These are phyloP conservation scores for Percopsis omiscomaycus DNA, from an alignment of 2,797 vertebrate species.

Conservation along the genomic window DNA sequence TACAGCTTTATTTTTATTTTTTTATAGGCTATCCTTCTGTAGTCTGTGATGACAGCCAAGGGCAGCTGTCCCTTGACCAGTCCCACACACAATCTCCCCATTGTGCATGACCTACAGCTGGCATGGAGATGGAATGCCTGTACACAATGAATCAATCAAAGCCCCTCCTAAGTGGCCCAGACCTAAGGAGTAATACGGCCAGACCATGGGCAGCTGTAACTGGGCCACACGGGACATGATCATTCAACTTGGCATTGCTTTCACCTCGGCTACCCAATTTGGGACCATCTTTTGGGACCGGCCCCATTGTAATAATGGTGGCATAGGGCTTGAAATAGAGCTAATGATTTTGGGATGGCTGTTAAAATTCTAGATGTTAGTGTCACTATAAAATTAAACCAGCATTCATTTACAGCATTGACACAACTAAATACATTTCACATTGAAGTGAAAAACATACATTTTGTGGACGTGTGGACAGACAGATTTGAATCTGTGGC, in stretches of 20 bases:
- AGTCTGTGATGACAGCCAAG: conserved; percentile 40
- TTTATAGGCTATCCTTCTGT: conserved; percentile 8
- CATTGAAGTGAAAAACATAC: too few species aligned
- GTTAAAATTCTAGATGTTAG: too few species aligned
- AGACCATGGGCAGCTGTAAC: conserved; percentile 64
- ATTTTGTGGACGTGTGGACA: too few species aligned
- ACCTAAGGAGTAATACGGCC: conserved; percentile 49
- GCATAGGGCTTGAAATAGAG: too few species aligned
- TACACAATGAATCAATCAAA: conserved; percentile 67
- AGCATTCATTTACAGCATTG: too few species aligned
- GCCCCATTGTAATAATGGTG: conserved; percentile 30
- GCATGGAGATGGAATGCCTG: conserved; percentile 58
- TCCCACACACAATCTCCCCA: conserved; percentile 67
- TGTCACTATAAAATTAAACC: too few species aligned
- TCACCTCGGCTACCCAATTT: conserved; percentile 23
- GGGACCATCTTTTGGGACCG: conserved; percentile 27
- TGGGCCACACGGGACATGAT: conserved; percentile 45
- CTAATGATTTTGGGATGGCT: neutral
- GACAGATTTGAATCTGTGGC: neutral
- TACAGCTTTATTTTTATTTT: neutral
- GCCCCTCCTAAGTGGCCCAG: conserved; percentile 50
- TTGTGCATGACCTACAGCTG: conserved; percentile 75
- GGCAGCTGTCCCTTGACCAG: conserved; percentile 70
- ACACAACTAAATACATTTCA: too few species aligned
- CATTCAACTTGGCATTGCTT: conserved; percentile 30